Evolutionary conservation across 2,113 vertebrate genomes (phyloP), one percentile per base, ranked within the genome.

Genomic region (Anolis sagrei): DNA sequence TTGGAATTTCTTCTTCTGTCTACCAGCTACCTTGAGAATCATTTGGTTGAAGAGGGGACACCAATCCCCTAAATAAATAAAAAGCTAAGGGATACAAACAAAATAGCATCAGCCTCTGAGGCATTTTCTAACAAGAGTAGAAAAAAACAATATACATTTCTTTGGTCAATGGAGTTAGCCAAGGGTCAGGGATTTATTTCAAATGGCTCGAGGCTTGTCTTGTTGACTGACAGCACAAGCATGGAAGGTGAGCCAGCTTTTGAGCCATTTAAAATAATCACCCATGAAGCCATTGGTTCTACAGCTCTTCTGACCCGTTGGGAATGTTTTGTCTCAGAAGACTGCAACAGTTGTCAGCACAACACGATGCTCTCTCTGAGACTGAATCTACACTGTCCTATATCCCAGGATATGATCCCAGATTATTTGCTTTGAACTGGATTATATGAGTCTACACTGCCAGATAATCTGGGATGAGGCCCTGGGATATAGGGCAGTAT

Each of bases 231-330:
- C 77, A 81, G 61, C 32, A 29, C 51, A 76, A 79, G n/a, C n/a
- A 1, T 62, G 61, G 13, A 62, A 62, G 36, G 68, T 79, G 75
- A 34, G 39, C 8, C 82, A 78, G 77, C 74, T 70, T 75, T 81
- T 29, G 66, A 74, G 82, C 34, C 76, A 44, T 82, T 90, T 88
- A 88, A 87, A 90, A 73, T n/a, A 79, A 49, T 49, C 44, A 49
- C 34, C 10, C 21, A n/a, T 49, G 77, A 69, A 1, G 83, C 23
- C 11, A 66, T 62, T 90, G 80, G 21, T 75, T 27, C 54, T 58
- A 68, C 6, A 13, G 13, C 14, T 79, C 54, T 4, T 0, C 54
- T 89, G 83, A 74, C 62, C 66, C 89, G 1, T 29, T 81, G 85
- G 83, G 85, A 80, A 19, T 10, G 0, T 9, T 76, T 27, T 29